Conservation (phyloP, 2,113 vertebrate genomes). For the Phalacrocorax brasilianus region DNA sequence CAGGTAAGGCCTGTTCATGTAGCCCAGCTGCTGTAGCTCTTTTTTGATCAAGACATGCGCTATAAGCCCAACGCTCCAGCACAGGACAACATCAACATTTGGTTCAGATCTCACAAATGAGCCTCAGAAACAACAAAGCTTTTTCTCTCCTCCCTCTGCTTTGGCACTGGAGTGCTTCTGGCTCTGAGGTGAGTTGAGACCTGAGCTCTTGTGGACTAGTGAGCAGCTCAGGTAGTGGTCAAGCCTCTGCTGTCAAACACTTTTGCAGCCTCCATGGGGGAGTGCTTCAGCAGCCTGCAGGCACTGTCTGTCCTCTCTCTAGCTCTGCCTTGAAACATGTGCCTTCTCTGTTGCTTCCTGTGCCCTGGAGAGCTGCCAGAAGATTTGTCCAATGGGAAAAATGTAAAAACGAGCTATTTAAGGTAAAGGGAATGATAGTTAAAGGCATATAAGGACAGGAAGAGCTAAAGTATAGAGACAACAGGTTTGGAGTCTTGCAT, state of each 20-base stretch:
- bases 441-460: background rate
- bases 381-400: background rate
- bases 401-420: background rate
- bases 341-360: background rate
- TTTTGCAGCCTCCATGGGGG: rapidly evolving
- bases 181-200: background rate
- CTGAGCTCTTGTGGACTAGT: background rate
- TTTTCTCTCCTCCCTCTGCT: background rate
- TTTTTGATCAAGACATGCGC: background rate
- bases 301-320: rapidly evolving
- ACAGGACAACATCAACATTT: background rate
- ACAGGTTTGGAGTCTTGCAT: background rate
- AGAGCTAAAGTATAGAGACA: background rate
- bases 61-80: background rate
- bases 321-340: background rate
- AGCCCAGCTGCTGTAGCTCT: background rate
- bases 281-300: background rate
- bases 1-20: background rate
- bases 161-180: background rate
- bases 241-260: background rate
- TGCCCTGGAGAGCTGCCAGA: background rate
- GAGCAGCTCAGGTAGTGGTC: background rate
- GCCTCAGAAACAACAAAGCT: background rate
- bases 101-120: background rate
- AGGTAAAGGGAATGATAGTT: background rate